Evolutionary conservation across 1,140 invertebrate species (phyloP).

Genomic region (Procambarus virginalis): DNA sequence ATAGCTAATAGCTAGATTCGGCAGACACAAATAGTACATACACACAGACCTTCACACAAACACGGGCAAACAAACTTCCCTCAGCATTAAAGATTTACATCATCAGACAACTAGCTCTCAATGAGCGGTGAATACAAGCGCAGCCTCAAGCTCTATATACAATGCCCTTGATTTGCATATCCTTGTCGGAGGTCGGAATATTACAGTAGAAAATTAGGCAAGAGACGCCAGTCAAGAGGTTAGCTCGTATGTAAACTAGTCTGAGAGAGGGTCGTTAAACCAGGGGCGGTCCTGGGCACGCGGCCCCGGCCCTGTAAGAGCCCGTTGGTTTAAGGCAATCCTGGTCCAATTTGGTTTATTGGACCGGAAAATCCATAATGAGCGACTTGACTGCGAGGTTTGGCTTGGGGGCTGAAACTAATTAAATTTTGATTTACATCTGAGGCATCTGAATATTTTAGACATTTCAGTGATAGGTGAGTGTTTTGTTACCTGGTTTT

Average conservation of each 20-base stretch:
- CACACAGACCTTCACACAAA: too few species aligned
- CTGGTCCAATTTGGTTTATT: neutral
- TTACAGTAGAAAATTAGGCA: neutral
- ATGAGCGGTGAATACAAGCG: neutral
- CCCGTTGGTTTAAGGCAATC: neutral
- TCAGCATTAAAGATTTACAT: neutral
- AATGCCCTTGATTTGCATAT: neutral
- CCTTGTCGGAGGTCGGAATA: neutral
- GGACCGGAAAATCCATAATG: neutral
- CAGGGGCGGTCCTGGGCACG: neutral
- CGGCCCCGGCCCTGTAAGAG: neutral
- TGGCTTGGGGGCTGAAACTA: too few species aligned
- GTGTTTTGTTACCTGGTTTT: too few species aligned
- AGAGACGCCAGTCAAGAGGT: neutral
- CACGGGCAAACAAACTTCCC: neutral
- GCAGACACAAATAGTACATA: too few species aligned
- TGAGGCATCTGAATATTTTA: too few species aligned
- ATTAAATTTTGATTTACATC: too few species aligned
- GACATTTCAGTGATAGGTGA: too few species aligned
- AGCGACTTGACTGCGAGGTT: too few species aligned
- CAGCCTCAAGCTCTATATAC: neutral
- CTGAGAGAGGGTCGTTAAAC: neutral
- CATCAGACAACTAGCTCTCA: neutral
- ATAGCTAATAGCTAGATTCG: neutral
- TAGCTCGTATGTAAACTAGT: slow-evolving; percentile 3